Conservation (phyloP, 2,797 vertebrate species). For the Chrosomus eos region DNA sequence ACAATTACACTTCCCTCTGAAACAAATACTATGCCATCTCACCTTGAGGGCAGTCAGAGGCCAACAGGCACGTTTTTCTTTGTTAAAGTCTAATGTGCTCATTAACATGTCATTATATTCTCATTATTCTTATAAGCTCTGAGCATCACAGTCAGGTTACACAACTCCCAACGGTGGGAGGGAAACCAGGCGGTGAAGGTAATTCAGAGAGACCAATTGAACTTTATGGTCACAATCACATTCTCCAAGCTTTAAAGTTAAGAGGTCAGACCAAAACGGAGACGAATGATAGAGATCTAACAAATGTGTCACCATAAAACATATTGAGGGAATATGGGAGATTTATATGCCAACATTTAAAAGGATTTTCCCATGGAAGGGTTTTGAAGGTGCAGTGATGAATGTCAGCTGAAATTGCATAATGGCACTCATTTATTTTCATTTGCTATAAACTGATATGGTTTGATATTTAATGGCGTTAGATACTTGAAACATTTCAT, state of each 20-base stretch:
- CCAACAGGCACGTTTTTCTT: constrained; percentile 30
- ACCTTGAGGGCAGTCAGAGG: constrained; percentile 16
- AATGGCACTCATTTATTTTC: constrained; percentile 21
- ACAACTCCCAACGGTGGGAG: not conserved
- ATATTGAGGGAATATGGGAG: not conserved
- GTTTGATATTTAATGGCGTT: constrained; percentile 17
- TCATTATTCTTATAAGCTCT: constrained; percentile 33
- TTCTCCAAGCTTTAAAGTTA: not conserved
- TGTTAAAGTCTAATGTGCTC: constrained; percentile 34
- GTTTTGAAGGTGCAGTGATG: not conserved
- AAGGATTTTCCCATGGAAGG: not conserved
- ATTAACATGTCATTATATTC: constrained; percentile 27
- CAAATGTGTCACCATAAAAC: not conserved
- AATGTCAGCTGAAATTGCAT: constrained; percentile 4
- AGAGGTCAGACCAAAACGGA: constrained; percentile 12
- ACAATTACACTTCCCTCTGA: constrained; percentile 46
- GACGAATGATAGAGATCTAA: not conserved
- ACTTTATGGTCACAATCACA: constrained; percentile 5
- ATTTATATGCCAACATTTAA: not conserved
- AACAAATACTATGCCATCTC: constrained; percentile 39
- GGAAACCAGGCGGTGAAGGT: not conserved
- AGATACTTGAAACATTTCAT: not conserved
- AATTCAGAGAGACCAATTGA: constrained; percentile 4
- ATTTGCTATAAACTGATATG: constrained; percentile 20
- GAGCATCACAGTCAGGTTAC: not conserved